phyloP scores from a whole-genome alignment of 2,797 vertebrate species.

The Coregonus sp. region DNA sequence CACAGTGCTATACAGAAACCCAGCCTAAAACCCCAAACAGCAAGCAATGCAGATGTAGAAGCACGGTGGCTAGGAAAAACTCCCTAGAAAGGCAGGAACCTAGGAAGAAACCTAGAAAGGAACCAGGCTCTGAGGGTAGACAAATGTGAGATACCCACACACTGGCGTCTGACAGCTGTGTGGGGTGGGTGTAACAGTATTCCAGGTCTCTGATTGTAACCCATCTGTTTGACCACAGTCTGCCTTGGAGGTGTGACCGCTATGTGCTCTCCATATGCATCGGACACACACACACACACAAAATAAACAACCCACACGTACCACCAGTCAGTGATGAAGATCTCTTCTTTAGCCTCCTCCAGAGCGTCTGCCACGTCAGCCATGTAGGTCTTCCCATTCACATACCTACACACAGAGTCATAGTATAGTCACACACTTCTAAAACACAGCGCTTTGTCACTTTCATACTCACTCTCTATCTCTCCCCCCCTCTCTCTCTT shows the following conservation, averaged over 20 bases:
- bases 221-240: conserved; percentile 60
- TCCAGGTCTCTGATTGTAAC: conserved; percentile 56
- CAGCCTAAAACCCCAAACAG: too few relatives aligned
- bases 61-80: too few relatives aligned
- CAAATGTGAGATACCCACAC: conserved; percentile 5
- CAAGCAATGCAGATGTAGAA: too few relatives aligned
- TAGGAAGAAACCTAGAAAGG: too few relatives aligned
- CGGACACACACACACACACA: conserved; percentile 8
- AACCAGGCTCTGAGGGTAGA: background rate
- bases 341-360: conserved; percentile 92
- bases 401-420: conserved; percentile 82
- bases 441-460: background rate
- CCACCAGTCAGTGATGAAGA: conserved; percentile 99
- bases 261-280: conserved; percentile 33
- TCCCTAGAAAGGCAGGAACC: too few relatives aligned
- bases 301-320: conserved; percentile 63
- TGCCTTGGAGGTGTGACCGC: conserved; percentile 53
- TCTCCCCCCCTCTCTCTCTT: too few relatives aligned
- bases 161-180: background rate
- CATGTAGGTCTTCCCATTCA: conserved; percentile 92
- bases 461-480: too few relatives aligned
- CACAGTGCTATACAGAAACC: too few relatives aligned
- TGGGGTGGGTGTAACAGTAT: conserved; percentile 25
- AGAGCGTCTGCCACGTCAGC: conserved; percentile 92
- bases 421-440: background rate